These are phyloP conservation scores for Teleogryllus occipitalis DNA, from an alignment of 1,140 invertebrate genomes.

Conservation along the genomic window DNA sequence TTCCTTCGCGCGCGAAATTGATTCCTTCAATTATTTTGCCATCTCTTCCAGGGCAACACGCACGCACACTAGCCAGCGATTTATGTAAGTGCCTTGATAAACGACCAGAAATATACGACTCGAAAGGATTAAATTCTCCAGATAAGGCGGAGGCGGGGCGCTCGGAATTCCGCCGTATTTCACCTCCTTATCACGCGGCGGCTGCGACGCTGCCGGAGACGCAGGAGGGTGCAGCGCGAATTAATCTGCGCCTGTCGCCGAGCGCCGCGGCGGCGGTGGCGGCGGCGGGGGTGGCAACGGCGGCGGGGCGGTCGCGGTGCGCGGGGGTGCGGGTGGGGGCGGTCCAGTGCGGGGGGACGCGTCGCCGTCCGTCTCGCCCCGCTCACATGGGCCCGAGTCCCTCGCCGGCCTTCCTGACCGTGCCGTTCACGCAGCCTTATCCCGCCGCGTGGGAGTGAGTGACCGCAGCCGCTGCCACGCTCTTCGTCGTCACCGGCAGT, in stretches of 20 bases:
- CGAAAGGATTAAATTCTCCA: background rate
- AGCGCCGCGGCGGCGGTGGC: background rate
- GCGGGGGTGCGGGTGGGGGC: too few relatives aligned
- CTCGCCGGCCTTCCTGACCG: too few relatives aligned
- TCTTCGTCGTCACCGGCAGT: too few relatives aligned
- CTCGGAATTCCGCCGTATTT: background rate
- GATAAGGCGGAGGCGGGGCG: background rate
- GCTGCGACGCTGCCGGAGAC: background rate
- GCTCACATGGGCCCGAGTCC: too few relatives aligned
- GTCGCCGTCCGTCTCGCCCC: too few relatives aligned
- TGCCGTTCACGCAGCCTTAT: too few relatives aligned
- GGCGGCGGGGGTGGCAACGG: background rate
- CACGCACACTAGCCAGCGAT: background rate
- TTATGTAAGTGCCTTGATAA: constrained; percentile 1
- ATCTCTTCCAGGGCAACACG: background rate
- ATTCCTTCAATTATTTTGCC: background rate
- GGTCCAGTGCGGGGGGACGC: too few relatives aligned
- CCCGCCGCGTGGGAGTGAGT: too few relatives aligned
- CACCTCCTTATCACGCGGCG: background rate
- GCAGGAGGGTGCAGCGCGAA: background rate
- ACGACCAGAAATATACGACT: constrained; percentile 1
- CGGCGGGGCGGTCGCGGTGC: background rate
- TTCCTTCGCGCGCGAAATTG: background rate
- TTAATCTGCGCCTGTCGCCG: background rate
- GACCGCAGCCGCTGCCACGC: too few relatives aligned